Evolutionary conservation across 2,113 vertebrate genomes (phyloP), one percentile per base, ranked within the genome.

Genomic region (Notechis scutatus): DNA sequence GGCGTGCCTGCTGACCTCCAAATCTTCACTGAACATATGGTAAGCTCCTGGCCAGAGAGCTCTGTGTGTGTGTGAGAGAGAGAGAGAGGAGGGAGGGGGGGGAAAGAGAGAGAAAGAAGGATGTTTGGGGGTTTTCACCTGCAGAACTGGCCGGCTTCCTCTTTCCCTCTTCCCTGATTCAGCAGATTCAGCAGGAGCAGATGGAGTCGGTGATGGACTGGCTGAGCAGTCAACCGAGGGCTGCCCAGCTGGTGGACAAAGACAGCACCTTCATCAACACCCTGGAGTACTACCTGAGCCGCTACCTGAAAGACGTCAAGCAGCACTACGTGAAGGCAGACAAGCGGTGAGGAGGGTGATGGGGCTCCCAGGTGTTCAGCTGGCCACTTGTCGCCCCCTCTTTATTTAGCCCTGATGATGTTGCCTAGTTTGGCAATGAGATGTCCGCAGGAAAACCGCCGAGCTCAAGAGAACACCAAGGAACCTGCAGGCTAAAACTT

Each of bases 11-110:
- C 97, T n/a, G 98, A 99, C 94, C 98, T 99, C 96, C 98, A 99
- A 85, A 98, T 99, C 96, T 99, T 99, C 97, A 99, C 98, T 0
- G 99, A 99, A 93, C 99, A 99, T 97, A 99, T 99, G 99, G 99
- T 99, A 97, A 98, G 96, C 94, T 9, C n/a, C 50, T 20, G 91
- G 47, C 1, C 1, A 15, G 18, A 1, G 1, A 4, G 3, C 0
- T 21, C 14, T 50, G 57, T 59, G 57, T 59, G 26, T 29, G 10
- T 29, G 57, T 10, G 23, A 3, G 57, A 12, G 59, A 29, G 59
- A 10, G 57, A 3, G 59, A 1, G 26, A 11, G 59, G 2, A 39
- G 12, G 26, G 11, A 1, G 61, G 4, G 12, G 26, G 10, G 26
- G 1, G 59, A 4, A 2, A 34, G 0, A 4, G 0, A 4, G 5